These are phyloP conservation scores for Dromaius novaehollandiae DNA, from an alignment of 2,113 vertebrate species.

Conservation along the genomic window DNA sequence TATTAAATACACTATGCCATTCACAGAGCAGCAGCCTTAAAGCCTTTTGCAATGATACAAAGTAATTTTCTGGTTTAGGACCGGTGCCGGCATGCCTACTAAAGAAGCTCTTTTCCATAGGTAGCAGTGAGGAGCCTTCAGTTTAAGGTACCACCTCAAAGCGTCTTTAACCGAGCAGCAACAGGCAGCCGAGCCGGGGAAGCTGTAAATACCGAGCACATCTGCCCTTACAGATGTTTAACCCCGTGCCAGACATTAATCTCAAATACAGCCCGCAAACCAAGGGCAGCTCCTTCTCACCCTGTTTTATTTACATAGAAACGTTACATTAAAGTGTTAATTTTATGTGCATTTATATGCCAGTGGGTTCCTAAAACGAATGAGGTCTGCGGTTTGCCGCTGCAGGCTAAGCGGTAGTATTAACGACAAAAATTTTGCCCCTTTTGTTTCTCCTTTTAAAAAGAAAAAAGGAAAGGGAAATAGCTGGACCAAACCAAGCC, in stretches of 20 bases:
- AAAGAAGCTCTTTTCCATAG: too few relatives aligned
- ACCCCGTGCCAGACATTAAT: too few relatives aligned
- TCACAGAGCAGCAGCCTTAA: neutral
- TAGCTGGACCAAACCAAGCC: neutral
- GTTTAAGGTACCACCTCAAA: neutral
- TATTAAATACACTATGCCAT: too few relatives aligned
- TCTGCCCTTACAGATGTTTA: neutral
- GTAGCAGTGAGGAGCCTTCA: neutral
- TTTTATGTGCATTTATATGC: neutral
- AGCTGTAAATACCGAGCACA: neutral
- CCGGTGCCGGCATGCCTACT: neutral
- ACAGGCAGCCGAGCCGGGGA: neutral
- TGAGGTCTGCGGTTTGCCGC: neutral
- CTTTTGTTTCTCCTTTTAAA: neutral
- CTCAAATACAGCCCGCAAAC: neutral
- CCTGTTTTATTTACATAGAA: too few relatives aligned
- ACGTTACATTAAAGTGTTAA: too few relatives aligned
- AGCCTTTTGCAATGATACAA: neutral
- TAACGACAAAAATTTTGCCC: neutral
- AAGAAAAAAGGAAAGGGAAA: neutral
- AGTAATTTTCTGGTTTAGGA: neutral
- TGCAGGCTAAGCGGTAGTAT: rapidly evolving
- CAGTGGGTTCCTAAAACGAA: neutral
- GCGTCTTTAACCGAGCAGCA: too few relatives aligned
- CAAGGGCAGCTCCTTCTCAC: neutral